A percentile compares a stretch with the other conserved stretches of the same genome.
These are phyloP conservation scores for Heliconius congener DNA, from an alignment of 1,140 invertebrate species.

Conservation along the genomic window DNA sequence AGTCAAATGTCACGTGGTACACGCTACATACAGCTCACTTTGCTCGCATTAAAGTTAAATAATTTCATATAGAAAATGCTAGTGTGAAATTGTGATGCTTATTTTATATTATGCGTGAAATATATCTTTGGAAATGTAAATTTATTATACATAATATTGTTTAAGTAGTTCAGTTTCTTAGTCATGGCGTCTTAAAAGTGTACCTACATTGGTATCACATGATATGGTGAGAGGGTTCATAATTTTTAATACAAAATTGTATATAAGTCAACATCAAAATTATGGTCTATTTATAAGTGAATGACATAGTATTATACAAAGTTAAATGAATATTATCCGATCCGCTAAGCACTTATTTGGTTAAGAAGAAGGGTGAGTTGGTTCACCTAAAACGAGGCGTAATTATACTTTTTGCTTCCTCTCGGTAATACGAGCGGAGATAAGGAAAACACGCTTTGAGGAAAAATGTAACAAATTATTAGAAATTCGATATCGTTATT, in stretches of 20 bases:
- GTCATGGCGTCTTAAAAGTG: too few relatives aligned
- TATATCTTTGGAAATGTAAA: too few relatives aligned
- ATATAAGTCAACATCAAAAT: too few relatives aligned
- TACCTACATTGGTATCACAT: too few relatives aligned
- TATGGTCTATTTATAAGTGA: not conserved
- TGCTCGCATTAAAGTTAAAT: not conserved
- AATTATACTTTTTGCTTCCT: constrained; percentile 7
- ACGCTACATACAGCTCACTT: not conserved
- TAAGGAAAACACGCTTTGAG: not conserved
- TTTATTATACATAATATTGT: too few relatives aligned
- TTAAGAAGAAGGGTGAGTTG: not conserved
- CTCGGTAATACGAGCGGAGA: not conserved
- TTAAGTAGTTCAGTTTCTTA: too few relatives aligned
- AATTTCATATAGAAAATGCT: not conserved
- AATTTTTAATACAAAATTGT: too few relatives aligned
- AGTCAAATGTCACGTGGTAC: not conserved
- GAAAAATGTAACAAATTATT: constrained; percentile 1
- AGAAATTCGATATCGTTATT: not conserved
- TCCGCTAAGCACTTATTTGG: not conserved
- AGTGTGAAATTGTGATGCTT: too few relatives aligned
- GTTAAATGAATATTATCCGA: not conserved
- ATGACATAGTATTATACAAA: not conserved
- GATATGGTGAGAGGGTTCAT: too few relatives aligned
- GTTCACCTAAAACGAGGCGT: not conserved
- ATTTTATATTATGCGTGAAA: too few relatives aligned